Conservation (phyloP, 1,140 invertebrate genomes). For the Hylaeus volcanicus region DNA sequence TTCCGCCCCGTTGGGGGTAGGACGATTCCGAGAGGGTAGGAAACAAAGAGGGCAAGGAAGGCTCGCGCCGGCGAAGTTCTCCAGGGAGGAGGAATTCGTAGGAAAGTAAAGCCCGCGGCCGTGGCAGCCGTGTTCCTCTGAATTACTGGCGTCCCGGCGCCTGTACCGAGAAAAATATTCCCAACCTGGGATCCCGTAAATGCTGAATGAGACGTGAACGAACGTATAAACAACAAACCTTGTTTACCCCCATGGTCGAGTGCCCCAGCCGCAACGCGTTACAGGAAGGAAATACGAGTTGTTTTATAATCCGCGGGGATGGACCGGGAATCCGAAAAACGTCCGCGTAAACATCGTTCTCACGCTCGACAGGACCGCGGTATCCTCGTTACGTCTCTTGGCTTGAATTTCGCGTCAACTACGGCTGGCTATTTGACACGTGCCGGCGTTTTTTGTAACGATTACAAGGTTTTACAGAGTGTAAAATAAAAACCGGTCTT, state of each 20-base stretch:
- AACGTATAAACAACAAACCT: slow-evolving; percentile 11
- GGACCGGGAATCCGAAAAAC: neutral
- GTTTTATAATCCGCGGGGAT: neutral
- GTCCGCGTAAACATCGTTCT: too few relatives aligned
- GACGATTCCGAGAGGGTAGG: too few relatives aligned
- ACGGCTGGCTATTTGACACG: too few relatives aligned
- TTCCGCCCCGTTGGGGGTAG: neutral
- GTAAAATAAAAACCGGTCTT: too few relatives aligned
- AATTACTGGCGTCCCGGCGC: slow-evolving; percentile 45
- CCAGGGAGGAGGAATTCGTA: slow-evolving; percentile 53
- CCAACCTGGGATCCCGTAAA: slow-evolving; percentile 36
- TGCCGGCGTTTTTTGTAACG: too few relatives aligned
- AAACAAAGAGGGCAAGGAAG: slow-evolving; percentile 30
- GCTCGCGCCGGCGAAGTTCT: slow-evolving; percentile 29
- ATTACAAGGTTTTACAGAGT: too few relatives aligned
- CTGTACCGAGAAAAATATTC: slow-evolving; percentile 43
- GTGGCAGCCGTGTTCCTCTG: slow-evolving; percentile 45
- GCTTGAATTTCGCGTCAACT: too few relatives aligned
- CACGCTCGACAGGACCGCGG: too few relatives aligned
- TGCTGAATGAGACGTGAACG: slow-evolving; percentile 48
- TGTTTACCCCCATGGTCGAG: neutral
- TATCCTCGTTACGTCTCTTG: too few relatives aligned
- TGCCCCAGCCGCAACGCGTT: neutral
- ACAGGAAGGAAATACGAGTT: slow-evolving; percentile 3
- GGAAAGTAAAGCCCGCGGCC: slow-evolving; percentile 41